These are phyloP conservation scores for Eulemur rubriventer DNA, from an alignment of 2,797 vertebrate genomes.

Conservation along the genomic window DNA sequence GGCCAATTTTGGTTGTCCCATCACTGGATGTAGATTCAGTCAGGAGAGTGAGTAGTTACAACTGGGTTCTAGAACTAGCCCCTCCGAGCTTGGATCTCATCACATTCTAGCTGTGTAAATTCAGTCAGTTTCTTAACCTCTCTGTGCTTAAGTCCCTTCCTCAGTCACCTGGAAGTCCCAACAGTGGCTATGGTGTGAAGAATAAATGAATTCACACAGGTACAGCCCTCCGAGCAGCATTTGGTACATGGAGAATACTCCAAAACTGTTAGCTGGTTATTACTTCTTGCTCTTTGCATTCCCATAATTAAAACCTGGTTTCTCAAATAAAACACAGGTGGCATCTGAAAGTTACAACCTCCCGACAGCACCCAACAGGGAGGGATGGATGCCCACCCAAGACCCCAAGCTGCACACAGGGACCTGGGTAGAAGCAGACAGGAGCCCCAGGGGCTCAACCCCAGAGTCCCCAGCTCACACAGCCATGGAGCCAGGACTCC, in stretches of 20 bases:
- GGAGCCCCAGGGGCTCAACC: background rate
- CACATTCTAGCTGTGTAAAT: background rate
- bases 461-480: background rate
- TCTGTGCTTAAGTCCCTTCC: background rate
- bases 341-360: background rate
- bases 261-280: background rate
- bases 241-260: background rate
- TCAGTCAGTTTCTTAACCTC: background rate
- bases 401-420: background rate
- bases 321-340: background rate
- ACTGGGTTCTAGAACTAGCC: background rate
- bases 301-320: background rate
- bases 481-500: background rate
- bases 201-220: background rate
- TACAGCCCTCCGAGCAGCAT: background rate
- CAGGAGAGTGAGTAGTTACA: background rate
- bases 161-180: background rate
- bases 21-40: background rate
- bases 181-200: background rate
- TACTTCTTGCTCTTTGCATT: background rate
- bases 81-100: background rate
- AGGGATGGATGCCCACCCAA: background rate
- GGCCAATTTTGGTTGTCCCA: background rate
- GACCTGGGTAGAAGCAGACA: background rate
- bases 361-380: background rate